Evolutionary conservation across 2,113 vertebrate species (phyloP).

Genomic region (Saccopteryx leptura): DNA sequence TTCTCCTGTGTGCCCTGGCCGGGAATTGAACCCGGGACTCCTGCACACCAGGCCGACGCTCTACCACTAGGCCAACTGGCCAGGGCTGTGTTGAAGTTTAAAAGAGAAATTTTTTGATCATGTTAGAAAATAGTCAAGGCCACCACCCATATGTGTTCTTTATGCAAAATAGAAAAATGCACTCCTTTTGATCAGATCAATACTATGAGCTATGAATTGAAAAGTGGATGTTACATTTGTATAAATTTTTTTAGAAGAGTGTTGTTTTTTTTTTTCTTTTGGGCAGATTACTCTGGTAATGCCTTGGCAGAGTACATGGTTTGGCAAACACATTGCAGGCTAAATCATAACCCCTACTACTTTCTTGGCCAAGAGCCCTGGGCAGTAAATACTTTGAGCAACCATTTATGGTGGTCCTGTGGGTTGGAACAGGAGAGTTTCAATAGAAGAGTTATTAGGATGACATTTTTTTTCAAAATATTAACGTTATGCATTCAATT

Average conservation of each 20-base stretch:
- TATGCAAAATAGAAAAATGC: conserved; percentile 32
- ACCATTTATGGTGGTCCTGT: not conserved
- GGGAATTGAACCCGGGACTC: too few species aligned
- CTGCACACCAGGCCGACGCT: too few species aligned
- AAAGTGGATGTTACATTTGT: conserved; percentile 53
- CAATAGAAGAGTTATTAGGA: not conserved
- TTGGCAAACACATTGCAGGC: not conserved
- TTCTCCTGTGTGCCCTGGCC: too few species aligned
- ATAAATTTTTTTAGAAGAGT: conserved; percentile 32
- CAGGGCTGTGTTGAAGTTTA: not conserved
- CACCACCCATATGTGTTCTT: conserved; percentile 8
- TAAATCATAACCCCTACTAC: not conserved
- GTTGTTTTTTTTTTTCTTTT: not conserved
- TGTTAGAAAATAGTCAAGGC: not conserved
- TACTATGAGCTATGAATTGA: not conserved
- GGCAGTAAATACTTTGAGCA: not conserved
- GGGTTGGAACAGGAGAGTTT: not conserved
- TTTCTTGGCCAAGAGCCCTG: not conserved
- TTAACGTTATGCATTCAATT: not conserved
- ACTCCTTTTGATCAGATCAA: not conserved
- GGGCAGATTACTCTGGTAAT: not conserved
- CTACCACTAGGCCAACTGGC: too few species aligned
- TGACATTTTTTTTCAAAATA: conserved; percentile 4
- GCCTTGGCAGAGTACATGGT: not conserved
- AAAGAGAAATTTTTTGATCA: not conserved